Evolutionary conservation across 2,113 vertebrate species (phyloP), one percentile per base, ranked within the genome.

Genomic region (Garra rufa): DNA sequence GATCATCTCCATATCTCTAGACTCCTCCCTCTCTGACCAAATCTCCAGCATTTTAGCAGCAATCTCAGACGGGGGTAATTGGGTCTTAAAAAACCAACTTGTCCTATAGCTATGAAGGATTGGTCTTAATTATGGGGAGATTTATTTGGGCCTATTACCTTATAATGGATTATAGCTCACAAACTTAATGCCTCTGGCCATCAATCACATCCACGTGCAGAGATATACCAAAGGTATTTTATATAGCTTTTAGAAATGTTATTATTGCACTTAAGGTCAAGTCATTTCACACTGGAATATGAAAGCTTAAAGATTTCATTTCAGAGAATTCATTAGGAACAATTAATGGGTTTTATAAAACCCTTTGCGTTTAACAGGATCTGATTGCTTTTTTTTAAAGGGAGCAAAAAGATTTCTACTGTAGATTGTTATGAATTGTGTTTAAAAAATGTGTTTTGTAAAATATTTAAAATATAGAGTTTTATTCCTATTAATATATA

Each of bases 41-140:
- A 90, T 77, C 63, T 85, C 26, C 21, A 88, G 74, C 85, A 90
- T 87, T 89, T 73, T 30, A 80, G 86, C 30, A 87, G 91, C 63
- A 87, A 90, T 88, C 92, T 91, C 90, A 91, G 82, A 76, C 87
- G 90, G 90, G 90, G 90, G 91, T 95, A 94, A 95, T 95, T 94
- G 92, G 92, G 92, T 93, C 93, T 95, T 94, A 94, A 95, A 94
- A 94, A 94, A 84, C 90, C 82, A 91, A 91, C 91, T 93, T 94
- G 92, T 94, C 93, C 90, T 90, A 77, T 61, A 90, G 91, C 93
- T 94, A 94, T 95, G 93, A 94, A 93, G 89, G 93, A 94, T 94
- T 93, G 90, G 93, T 93, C 92, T 94, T 92, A 93, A 94, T 94
- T 95, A 93, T 91, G 88, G 83, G 26, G 86, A 93, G 93, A 95